Evolutionary conservation across 2,113 vertebrate species (phyloP), one percentile per base, ranked within the genome.

Genomic region (Leptobrachium leishanense): DNA sequence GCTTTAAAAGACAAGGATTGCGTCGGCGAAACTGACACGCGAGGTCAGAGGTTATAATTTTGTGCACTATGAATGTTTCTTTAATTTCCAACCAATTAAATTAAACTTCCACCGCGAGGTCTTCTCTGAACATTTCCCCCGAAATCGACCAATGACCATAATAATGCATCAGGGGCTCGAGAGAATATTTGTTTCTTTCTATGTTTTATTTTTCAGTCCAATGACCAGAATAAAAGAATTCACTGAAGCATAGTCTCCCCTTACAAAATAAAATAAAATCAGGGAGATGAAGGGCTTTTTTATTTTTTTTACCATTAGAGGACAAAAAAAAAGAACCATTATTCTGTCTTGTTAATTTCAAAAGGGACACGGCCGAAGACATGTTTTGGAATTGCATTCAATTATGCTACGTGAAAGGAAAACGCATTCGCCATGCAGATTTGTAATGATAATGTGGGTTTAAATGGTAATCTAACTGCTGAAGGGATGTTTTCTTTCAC

Each of bases 391-490:
- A 83, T 84, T 85, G 81, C 86, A 84, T 82, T 75, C 75, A 0
- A 8, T 75, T 85, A 85, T 72, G 75, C 80, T 57, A 46, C 9
- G 82, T 76, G 68, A 72, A 84, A 79, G 67, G 44, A 65, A 81
- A 84, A 87, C 55, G 66, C 87, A 88, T 90, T 94, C 92, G 80
- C 90, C 85, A 92, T 92, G 90, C 81, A 93, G 88, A 91, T 94
- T 85, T 86, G 81, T 92, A 91, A 95, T 94, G 92, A 92, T 68
- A 59, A 8, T 1, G 6, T 12, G 9, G 6, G 55, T 59, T 59
- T 59, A 15, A 4, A 59, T 59, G 55, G 55, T 8, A 12, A 59
- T 59, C 13, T 59, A 59, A 59, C 46, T 5, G 46, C 4, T 50
- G 13, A 59, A 59, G 55, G 9, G 55, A 59, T 59, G 55, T 3